Evolutionary conservation across 2,888 invertebrate genomes (phyloP), one percentile per base, ranked within the genome.

Genomic region (Orgyia antiqua): DNA sequence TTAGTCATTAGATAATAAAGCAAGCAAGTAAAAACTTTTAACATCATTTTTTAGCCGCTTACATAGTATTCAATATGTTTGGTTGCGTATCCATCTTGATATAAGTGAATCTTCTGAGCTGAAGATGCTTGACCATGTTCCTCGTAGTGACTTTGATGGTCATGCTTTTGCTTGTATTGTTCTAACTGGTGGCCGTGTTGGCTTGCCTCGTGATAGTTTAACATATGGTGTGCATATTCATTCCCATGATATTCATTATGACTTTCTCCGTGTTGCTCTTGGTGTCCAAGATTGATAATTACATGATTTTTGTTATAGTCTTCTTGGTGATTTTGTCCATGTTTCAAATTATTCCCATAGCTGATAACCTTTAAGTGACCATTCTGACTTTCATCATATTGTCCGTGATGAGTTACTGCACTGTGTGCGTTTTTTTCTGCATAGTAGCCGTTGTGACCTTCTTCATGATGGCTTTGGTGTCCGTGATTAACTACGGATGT

Each of bases 21-120:
- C 4, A 15, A 15, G 15, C 15, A 4, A 4, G 4, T 4, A 15
- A 15, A 20, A 20, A 20, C n/a, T 20, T n/a, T 20, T 20, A 9
- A n/a, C 7, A 17, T 17, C 4, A 24, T 3, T 13, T 10, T 7
- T 1, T 12, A 18, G 4, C 11, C 9, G n/a, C 52, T 42, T 51
- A 59, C 59, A 38, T 55, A 52, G 44, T 58, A 51, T 34, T 58
- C 66, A 23, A 57, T 40, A 31, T 49, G 47, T 24, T 56, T 45
- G 0, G 50, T 45, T 6, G 41, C 49, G 13, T 64, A 47, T 9
- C 50, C 60, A 30, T 24, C 35, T 7, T 65, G 62, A 36, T 69
- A 63, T 33, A 62, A 56, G 11, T 52, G 48, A 29, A 72, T 56
- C 40, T 52, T 64, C 34, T 72, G 72, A 2, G 66, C 63, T 3